These are phyloP conservation scores for Pseudopodoces humilis DNA, from an alignment of 2,113 vertebrate species.

Conservation along the genomic window DNA sequence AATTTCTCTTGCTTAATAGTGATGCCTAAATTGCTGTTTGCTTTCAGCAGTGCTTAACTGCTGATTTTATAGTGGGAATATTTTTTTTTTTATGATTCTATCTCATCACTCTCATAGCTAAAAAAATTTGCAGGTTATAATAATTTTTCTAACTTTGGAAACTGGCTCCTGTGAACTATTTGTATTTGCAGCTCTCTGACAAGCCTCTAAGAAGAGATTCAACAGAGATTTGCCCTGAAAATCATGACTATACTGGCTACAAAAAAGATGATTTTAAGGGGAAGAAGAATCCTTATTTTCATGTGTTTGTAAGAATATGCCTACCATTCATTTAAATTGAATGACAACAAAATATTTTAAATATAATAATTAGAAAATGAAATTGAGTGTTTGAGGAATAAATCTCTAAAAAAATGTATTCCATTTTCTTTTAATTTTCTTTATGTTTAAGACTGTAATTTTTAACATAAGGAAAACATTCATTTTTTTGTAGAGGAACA, in stretches of 20 bases:
- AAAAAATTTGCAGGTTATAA: not conserved
- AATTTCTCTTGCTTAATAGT: slow-evolving; percentile 43
- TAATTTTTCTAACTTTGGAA: slow-evolving; percentile 10
- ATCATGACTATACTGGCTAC: not conserved
- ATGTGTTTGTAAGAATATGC: not conserved
- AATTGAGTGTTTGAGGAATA: not conserved
- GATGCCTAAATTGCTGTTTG: slow-evolving; percentile 46
- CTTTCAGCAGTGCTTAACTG: slow-evolving; percentile 27
- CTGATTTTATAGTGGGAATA: slow-evolving; percentile 16
- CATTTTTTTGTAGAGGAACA: not conserved
- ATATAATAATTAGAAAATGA: not conserved
- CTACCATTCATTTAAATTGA: not conserved
- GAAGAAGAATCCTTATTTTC: not conserved
- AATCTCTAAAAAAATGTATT: not conserved
- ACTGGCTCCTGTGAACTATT: not conserved
- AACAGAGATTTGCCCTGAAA: not conserved
- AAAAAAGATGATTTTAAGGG: not conserved
- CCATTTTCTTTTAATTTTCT: not conserved
- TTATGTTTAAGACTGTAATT: not conserved
- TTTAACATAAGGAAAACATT: not conserved
- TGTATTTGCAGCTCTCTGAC: not conserved
- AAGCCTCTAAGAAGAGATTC: not conserved
- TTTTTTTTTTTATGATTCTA: not conserved
- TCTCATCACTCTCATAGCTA: not conserved
- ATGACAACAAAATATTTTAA: not conserved